These are phyloP conservation scores for Trematomus loennbergii DNA, from an alignment of 2,113 vertebrate genomes.

Conservation along the genomic window DNA sequence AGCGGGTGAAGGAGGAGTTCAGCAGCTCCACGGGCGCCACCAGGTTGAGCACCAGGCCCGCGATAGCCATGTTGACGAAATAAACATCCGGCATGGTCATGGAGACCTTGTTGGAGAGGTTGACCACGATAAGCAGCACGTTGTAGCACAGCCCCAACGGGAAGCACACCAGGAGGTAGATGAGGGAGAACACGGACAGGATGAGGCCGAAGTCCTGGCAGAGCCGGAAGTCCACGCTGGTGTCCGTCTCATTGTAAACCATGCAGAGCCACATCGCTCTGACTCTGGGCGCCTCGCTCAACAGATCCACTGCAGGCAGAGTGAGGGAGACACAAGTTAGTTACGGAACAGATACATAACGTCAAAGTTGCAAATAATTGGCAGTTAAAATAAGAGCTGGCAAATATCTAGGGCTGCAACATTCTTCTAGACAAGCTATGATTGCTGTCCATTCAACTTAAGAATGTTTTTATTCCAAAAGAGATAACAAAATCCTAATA, in stretches of 20 bases:
- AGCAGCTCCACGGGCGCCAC: constrained; percentile 92
- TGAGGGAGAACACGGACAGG: constrained; percentile 90
- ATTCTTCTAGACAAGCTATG: no score
- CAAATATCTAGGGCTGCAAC: no score
- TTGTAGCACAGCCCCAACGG: constrained; percentile 95
- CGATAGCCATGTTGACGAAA: constrained; percentile 96
- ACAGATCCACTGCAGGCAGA: constrained; percentile 82
- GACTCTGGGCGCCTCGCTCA: constrained; percentile 70
- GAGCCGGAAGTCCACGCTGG: constrained; percentile 85
- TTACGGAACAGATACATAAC: background rate
- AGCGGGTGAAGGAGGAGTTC: constrained; percentile 88
- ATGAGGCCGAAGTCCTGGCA: constrained; percentile 92
- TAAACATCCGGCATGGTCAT: constrained; percentile 99
- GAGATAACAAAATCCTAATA: no score
- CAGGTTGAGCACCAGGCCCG: constrained; percentile 91
- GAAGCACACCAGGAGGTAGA: constrained; percentile 95
- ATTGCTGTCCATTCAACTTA: no score
- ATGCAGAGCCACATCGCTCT: constrained; percentile 96
- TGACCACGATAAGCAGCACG: constrained; percentile 91
- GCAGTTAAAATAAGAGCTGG: no score
- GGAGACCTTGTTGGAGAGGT: constrained; percentile 92
- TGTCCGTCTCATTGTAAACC: constrained; percentile 87
- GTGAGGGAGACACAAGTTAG: constrained; percentile 20
- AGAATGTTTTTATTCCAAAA: no score
- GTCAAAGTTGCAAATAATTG: no score